phyloP scores from a whole-genome alignment of 2,113 vertebrate species.

The Onychostoma macrolepis region DNA sequence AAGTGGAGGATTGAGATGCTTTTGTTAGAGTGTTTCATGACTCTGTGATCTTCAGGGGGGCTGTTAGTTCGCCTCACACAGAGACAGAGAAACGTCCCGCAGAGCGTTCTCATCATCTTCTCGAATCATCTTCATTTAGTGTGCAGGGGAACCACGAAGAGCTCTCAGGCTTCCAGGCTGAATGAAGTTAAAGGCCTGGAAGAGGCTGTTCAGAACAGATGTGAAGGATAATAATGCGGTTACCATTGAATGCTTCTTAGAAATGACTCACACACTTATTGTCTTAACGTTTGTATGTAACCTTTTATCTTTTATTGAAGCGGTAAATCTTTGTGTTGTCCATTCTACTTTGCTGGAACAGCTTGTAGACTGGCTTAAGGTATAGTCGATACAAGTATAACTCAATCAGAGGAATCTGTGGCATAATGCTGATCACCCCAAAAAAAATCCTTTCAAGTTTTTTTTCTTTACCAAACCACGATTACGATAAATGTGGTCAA shows the following conservation, averaged over 20 bases:
- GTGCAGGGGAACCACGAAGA: background rate
- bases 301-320: slow-evolving; percentile 23
- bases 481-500: background rate
- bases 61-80: slow-evolving; percentile 8
- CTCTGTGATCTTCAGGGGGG: slow-evolving; percentile 2
- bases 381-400: background rate
- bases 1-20: background rate
- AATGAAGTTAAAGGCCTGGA: slow-evolving; percentile 7
- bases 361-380: background rate
- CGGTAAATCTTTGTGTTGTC: background rate
- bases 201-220: background rate
- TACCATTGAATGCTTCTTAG: slow-evolving; percentile 17
- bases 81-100: background rate
- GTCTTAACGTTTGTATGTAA: slow-evolving; percentile 26
- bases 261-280: background rate
- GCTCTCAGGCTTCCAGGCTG: slow-evolving; percentile 24
- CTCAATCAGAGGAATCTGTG: background rate
- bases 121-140: slow-evolving; percentile 24
- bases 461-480: background rate
- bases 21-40: slow-evolving; percentile 1
- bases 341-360: background rate
- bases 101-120: background rate
- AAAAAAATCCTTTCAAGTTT: background rate
- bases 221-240: slow-evolving; percentile 18
- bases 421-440: background rate